Conservation (phyloP, 2,797 vertebrate species). For the Scarus forsteni region DNA sequence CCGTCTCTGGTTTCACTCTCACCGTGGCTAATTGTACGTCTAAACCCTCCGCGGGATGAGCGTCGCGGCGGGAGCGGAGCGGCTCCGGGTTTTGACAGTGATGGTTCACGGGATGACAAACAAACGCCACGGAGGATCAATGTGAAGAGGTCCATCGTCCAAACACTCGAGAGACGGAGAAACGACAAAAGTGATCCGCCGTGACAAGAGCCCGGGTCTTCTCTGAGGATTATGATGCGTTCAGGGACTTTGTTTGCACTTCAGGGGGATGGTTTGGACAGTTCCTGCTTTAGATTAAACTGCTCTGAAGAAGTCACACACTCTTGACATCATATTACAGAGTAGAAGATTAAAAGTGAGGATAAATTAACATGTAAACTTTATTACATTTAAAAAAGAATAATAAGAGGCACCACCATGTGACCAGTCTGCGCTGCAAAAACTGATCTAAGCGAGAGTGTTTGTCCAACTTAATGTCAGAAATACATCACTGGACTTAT, state of each 20-base stretch:
- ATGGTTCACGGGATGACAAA: conserved; percentile 79
- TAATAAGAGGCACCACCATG: no score
- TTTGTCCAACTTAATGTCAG: no score
- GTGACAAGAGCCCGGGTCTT: conserved; percentile 70
- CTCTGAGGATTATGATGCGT: conserved; percentile 51
- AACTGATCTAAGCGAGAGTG: no score
- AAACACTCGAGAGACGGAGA: conserved; percentile 61
- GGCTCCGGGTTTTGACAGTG: conserved; percentile 73
- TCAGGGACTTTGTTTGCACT: conserved; percentile 56
- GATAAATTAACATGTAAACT: no score
- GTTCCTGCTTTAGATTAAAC: conserved; percentile 22
- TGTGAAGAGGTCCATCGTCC: conserved; percentile 73
- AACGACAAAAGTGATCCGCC: conserved; percentile 64
- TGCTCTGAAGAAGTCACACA: no score
- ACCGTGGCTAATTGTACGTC: conserved; percentile 80
- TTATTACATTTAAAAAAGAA: no score
- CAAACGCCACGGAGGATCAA: conserved; percentile 80
- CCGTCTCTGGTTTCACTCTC: conserved; percentile 32
- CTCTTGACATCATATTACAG: no score
- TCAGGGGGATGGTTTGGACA: conserved; percentile 23
- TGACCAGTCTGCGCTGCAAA: no score
- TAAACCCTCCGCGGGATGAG: conserved; percentile 72
- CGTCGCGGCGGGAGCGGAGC: conserved; percentile 63
- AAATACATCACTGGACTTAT: no score
- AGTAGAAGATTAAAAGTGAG: no score